Conservation (phyloP, 2,113 vertebrate species). For the Todiramphus saurophagus region DNA sequence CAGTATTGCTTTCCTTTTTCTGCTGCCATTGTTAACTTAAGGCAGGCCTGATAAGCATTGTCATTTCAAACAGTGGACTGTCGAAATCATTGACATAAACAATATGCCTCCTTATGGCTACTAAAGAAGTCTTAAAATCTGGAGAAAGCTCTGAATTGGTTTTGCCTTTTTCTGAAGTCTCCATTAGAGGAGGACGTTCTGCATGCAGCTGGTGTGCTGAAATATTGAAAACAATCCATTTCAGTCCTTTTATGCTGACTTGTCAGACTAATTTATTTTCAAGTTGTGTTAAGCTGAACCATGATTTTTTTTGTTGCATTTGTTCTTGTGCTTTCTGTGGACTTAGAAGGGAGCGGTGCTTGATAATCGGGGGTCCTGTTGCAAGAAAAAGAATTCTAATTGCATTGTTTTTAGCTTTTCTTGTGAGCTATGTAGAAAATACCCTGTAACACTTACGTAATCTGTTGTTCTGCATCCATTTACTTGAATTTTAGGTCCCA, state of each 20-base stretch:
- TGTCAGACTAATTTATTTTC: background rate
- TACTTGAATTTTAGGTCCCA: slow-evolving; percentile 81
- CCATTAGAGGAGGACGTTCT: background rate
- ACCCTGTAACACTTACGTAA: background rate
- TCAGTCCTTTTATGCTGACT: background rate
- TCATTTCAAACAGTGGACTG: background rate
- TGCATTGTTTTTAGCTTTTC: background rate
- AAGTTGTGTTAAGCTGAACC: background rate
- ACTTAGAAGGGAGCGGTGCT: background rate
- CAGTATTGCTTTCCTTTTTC: slow-evolving; percentile 26
- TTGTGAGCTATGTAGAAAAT: background rate
- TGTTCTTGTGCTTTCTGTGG: slow-evolving; percentile 16
- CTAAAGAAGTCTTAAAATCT: background rate
- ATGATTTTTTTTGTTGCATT: slow-evolving; percentile 4
- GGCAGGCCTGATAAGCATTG: background rate
- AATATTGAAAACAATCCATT: background rate
- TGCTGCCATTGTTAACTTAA: background rate
- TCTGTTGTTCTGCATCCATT: slow-evolving; percentile 19
- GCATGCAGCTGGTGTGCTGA: background rate
- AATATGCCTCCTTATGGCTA: background rate
- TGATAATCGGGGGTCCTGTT: background rate
- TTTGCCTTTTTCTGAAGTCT: background rate
- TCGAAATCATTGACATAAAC: background rate
- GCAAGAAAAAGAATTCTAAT: background rate
- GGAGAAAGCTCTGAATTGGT: background rate